A percentile compares a stretch with the other conserved stretches of the same genome.
phyloP scores from a whole-genome alignment of 2,113 vertebrate species.

The Agelaius tricolor region DNA sequence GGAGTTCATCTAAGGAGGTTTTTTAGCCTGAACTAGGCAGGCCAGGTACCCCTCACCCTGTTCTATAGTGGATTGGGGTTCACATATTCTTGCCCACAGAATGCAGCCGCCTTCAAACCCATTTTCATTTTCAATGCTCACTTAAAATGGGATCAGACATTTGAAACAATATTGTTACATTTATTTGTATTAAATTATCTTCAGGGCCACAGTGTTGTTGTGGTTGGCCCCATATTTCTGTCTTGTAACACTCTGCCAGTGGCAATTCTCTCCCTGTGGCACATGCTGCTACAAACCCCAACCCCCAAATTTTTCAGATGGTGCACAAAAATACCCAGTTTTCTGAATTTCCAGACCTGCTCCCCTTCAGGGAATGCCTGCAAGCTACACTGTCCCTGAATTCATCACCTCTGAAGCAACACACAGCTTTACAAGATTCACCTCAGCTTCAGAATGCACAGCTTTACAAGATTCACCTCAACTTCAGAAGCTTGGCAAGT shows the following conservation, averaged over 20 bases:
- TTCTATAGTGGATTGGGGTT: neutral
- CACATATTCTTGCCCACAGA: neutral
- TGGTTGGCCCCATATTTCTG: neutral
- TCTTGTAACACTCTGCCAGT: accelerated
- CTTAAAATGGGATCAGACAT: neutral
- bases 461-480: neutral
- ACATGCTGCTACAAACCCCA: neutral
- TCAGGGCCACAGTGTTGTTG: neutral
- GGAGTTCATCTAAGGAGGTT: neutral
- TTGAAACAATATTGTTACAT: neutral
- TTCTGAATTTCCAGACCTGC: neutral
- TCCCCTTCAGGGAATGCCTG: neutral
- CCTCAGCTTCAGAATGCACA: neutral
- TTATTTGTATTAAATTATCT: neutral
- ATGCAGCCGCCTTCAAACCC: neutral
- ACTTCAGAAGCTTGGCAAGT: neutral
- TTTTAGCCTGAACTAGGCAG: neutral
- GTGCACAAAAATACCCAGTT: neutral
- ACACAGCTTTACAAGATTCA: neutral
- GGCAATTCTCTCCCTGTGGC: neutral
- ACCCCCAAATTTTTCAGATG: neutral
- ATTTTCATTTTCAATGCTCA: neutral
- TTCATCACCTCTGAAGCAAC: neutral
- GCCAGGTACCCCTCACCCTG: neutral
- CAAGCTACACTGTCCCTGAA: neutral